Conservation (phyloP, 1,140 invertebrate genomes). For the Diabrotica virgifera region DNA sequence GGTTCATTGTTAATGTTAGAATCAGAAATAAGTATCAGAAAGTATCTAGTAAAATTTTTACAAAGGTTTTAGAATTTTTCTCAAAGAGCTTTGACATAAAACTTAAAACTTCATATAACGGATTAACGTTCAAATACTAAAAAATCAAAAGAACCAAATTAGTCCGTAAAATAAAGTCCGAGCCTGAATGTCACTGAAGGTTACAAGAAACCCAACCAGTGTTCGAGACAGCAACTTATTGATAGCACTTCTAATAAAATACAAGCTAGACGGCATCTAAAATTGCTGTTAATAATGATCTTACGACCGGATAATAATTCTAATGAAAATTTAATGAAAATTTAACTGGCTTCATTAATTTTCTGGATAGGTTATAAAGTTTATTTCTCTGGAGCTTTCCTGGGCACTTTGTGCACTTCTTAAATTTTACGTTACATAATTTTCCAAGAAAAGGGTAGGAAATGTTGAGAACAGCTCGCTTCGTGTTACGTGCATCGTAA, state of each 20-base stretch:
- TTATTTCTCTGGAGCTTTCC: constrained; percentile 11
- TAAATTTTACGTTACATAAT: neutral
- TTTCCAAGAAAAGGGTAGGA: neutral
- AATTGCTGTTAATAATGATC: constrained; percentile 30
- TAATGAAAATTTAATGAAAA: constrained; percentile 34
- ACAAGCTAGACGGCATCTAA: constrained; percentile 22
- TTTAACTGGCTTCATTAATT: constrained; percentile 23
- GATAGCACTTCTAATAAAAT: constrained; percentile 12
- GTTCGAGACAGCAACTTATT: constrained; percentile 11
- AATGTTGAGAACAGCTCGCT: too few relatives aligned
- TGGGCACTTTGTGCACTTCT: constrained; percentile 6
- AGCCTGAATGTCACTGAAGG: constrained; percentile 8
- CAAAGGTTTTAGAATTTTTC: too few relatives aligned
- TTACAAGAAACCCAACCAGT: constrained; percentile 8
- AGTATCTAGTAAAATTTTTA: too few relatives aligned
- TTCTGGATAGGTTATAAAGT: constrained; percentile 12
- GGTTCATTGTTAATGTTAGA: too few relatives aligned
- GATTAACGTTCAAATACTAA: too few relatives aligned
- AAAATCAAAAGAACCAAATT: too few relatives aligned
- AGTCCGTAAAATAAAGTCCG: neutral
- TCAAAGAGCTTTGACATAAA: too few relatives aligned
- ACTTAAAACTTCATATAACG: too few relatives aligned
- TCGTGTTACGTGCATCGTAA: too few relatives aligned
- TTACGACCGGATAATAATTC: constrained; percentile 27
- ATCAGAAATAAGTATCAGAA: too few relatives aligned